Percentiles rank a stretch among this genome's conserved stretches.
These are phyloP conservation scores for Nomada fucata DNA, from an alignment of 2,888 invertebrate genomes.

Conservation along the genomic window DNA sequence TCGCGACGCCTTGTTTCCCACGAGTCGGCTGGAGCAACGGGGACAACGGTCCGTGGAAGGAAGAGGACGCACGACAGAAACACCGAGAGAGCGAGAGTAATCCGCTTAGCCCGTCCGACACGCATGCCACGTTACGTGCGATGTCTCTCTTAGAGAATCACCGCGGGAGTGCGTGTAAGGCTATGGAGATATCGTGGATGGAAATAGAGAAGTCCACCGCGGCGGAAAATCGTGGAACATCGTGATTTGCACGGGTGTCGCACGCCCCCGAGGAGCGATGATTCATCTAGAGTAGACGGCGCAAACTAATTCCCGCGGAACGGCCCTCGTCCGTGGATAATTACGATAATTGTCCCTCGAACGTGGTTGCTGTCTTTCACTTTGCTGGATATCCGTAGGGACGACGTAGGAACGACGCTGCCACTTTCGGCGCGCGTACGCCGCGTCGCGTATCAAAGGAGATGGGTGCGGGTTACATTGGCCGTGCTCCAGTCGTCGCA, in stretches of 20 bases:
- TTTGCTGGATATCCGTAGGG: slow-evolving; percentile 15
- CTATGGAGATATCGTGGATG: slow-evolving; percentile 10
- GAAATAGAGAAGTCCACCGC: slow-evolving; percentile 49
- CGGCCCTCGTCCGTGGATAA: slow-evolving; percentile 31
- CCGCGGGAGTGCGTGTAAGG: slow-evolving; percentile 33
- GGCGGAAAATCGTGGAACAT: slow-evolving; percentile 71
- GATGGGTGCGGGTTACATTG: slow-evolving; percentile 10
- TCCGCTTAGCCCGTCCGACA: slow-evolving; percentile 73
- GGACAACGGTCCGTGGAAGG: slow-evolving; percentile 19
- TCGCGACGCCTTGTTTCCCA: slow-evolving; percentile 66
- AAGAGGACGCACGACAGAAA: slow-evolving; percentile 28
- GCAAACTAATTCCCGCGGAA: slow-evolving; percentile 46
- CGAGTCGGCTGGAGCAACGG: slow-evolving; percentile 40
- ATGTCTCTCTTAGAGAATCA: slow-evolving; percentile 65
- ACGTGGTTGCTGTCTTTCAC: neutral
- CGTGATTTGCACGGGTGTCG: slow-evolving; percentile 67
- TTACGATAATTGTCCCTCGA: slow-evolving; percentile 38
- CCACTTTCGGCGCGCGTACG: neutral
- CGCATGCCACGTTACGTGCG: slow-evolving; percentile 62
- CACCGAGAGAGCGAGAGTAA: slow-evolving; percentile 57
- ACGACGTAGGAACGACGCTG: neutral
- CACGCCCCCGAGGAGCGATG: slow-evolving; percentile 51
- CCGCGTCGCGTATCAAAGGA: neutral
- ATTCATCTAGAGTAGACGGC: slow-evolving; percentile 45
- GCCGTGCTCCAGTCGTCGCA: slow-evolving; percentile 29